Base-by-base conservation (phyloP, 1,140 invertebrate genomes). In the Sarcophaga bullata region DNA sequence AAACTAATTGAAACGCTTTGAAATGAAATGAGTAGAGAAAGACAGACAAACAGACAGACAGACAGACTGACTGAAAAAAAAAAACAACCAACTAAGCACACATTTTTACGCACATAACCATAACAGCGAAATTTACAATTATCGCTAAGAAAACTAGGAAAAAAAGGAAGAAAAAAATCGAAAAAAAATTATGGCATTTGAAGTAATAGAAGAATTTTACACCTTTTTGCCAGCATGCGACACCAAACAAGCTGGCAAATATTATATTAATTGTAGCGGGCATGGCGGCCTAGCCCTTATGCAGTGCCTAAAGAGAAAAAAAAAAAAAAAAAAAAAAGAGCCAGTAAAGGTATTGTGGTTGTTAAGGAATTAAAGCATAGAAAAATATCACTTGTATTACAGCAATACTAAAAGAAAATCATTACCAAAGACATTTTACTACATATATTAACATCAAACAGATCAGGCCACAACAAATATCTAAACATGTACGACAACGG, bases 321-420 rank as follows among this genome's bases (percentile, higher is more conserved):
- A 50, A 8, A 50, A 6, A 8, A 11, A 50, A 15, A 11, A 72
- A 25, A 25, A 73, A 6, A 8, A 73, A 8, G 19, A 25, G 15
- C 25, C 25, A 15, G 25, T 2, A 52, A 52, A 52, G 25, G 25
- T 37, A 37, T 37, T 37, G 25, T 37, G 25, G 25, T 37, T 37
- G 17, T 54, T 11, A 75, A 50, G 25, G 19, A 50, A 78, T 78
- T 49, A 78, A 78, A 78, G 75, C 75, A 52, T 78, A 50, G 37
- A 78, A 78, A 78, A 78, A 48, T 78, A 78, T 78, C 75, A 78
- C 75, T 78, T 78, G 75, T 78, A 78, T 78, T 52, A 78, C 75
- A 78, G 19, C 75, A 78, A 17, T 50, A 78, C 47, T 78, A 78
- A 78, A 78, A 78, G 25, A 37, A n/a, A 78, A 78, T 78, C 75